A percentile compares a stretch with the other conserved stretches of the same genome.
These are phyloP conservation scores for Zoanthus sociatus DNA, from an alignment of 92 coral and sea anemone genomes.

Conservation along the genomic window DNA sequence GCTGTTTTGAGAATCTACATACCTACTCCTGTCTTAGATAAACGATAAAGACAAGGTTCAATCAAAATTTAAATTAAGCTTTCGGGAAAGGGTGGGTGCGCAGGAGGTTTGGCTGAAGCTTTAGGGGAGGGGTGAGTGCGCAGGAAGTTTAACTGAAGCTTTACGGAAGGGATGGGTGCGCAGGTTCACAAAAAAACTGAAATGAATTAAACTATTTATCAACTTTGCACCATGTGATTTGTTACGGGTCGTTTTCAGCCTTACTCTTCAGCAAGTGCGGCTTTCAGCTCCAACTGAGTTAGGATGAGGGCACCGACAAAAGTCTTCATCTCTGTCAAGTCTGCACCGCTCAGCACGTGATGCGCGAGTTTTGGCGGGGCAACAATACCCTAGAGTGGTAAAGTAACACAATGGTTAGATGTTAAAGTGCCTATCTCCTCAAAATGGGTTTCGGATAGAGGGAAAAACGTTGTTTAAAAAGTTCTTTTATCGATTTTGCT, in stretches of 20 bases:
- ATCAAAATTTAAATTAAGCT: no score
- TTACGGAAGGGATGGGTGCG: no score
- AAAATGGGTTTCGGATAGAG: background rate
- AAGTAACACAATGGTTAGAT: background rate
- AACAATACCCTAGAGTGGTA: background rate
- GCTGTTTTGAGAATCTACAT: no score
- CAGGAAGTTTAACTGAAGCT: no score
- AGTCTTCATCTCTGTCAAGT: constrained; percentile 42
- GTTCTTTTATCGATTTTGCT: no score
- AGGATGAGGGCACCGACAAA: constrained; percentile 46
- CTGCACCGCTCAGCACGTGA: constrained; percentile 26
- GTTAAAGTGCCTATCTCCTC: no score
- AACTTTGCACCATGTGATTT: background rate
- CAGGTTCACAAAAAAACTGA: no score
- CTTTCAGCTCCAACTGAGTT: constrained; percentile 34
- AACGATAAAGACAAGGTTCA: no score
- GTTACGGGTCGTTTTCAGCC: constrained; percentile 1
- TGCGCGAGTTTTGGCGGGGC: background rate
- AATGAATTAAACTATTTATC: background rate
- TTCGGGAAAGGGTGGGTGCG: no score
- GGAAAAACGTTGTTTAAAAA: background rate
- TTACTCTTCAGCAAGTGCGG: constrained; percentile 5
- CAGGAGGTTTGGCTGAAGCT: no score
- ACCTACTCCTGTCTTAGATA: no score
- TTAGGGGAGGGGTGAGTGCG: no score